Evolutionary conservation across 2,797 vertebrate genomes (phyloP).

Genomic region (Otolemur crassicaudatus): DNA sequence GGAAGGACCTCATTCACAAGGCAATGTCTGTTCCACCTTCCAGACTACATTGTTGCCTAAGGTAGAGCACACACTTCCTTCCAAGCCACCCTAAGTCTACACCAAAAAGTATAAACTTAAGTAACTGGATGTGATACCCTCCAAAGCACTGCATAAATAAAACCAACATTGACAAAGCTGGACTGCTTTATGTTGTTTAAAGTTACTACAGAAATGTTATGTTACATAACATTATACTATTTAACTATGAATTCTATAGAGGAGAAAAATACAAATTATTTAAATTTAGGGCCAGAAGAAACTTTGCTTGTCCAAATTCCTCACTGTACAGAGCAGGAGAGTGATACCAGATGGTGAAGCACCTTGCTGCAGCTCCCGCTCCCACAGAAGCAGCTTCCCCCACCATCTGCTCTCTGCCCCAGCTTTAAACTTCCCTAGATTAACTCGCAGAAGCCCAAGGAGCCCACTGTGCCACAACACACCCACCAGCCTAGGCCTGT

Average conservation of each 20-base stretch:
- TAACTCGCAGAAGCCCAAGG: neutral
- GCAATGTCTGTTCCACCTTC: too few relatives aligned
- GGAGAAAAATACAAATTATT: neutral
- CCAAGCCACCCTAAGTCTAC: neutral
- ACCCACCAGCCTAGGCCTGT: too few relatives aligned
- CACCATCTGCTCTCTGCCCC: too few relatives aligned
- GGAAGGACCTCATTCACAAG: too few relatives aligned
- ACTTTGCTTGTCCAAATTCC: neutral
- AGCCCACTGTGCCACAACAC: neutral
- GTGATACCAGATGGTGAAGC: rapidly evolving
- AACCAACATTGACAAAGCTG: neutral
- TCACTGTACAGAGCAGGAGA: neutral
- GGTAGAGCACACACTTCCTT: neutral
- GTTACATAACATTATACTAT: neutral
- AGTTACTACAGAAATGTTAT: neutral
- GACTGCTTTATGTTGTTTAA: neutral
- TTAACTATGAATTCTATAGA: neutral
- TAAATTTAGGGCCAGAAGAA: neutral
- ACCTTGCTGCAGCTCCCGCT: rapidly evolving
- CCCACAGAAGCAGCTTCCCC: neutral
- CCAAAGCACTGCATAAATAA: neutral
- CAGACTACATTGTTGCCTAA: too few relatives aligned
- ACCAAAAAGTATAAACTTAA: neutral
- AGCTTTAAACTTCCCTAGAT: rapidly evolving
- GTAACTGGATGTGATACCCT: neutral